These are phyloP conservation scores for Pardalotus punctatus DNA, from an alignment of 2,113 vertebrate genomes.

Conservation along the genomic window DNA sequence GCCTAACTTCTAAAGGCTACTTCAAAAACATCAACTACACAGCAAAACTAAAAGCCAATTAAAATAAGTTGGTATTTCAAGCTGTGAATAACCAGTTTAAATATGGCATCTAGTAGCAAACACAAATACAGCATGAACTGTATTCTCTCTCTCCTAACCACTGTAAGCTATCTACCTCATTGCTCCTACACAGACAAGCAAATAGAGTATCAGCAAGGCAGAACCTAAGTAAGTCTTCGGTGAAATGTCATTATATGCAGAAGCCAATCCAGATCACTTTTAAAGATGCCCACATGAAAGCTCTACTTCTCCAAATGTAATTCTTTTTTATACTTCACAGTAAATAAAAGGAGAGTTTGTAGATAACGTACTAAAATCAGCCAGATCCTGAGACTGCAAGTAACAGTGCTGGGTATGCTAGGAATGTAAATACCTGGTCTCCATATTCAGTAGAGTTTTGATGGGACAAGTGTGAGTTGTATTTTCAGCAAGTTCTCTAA, in stretches of 20 bases:
- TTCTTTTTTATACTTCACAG: neutral
- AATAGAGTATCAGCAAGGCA: neutral
- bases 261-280: neutral
- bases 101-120: neutral
- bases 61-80: neutral
- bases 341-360: neutral
- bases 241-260: neutral
- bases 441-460: neutral
- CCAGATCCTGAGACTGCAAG: neutral
- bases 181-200: neutral
- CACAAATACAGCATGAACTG: neutral
- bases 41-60: neutral
- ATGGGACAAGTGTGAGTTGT: neutral
- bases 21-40: neutral
- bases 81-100: neutral
- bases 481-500: neutral
- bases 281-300: neutral
- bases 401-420: neutral
- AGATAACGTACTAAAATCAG: neutral
- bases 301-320: neutral
- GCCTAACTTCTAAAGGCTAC: neutral
- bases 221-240: neutral
- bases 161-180: neutral
- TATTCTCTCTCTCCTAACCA: neutral
- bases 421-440: neutral